Evolutionary conservation across 2,797 vertebrate genomes (phyloP).

Genomic region (Astyanax mexicanus): DNA sequence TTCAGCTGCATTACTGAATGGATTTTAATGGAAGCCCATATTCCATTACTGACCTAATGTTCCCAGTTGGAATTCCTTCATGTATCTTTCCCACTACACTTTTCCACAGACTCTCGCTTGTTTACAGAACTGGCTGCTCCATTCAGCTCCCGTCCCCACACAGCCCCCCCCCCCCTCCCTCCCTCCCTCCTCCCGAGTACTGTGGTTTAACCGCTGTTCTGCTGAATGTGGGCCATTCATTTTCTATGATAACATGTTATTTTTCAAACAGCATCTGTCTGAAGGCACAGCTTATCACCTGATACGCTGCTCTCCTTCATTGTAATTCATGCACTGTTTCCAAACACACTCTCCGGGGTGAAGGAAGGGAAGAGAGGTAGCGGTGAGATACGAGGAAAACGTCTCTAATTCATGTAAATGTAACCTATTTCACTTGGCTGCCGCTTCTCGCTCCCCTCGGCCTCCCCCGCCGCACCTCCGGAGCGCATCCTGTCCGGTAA

Average conservation of each 20-base stretch:
- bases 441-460: conserved; percentile 32
- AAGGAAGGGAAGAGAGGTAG: conserved; percentile 9
- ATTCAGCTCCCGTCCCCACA: background rate
- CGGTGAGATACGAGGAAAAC: conserved; percentile 25
- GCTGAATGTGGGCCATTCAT: conserved; percentile 26
- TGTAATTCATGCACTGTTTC: conserved; percentile 39
- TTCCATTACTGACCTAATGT: too few species aligned
- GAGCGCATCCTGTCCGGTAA: conserved; percentile 39
- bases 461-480: background rate
- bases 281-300: conserved; percentile 14
- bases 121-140: background rate
- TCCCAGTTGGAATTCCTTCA: too few species aligned
- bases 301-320: conserved; percentile 29
- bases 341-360: conserved; percentile 36
- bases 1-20: too few species aligned
- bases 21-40: too few species aligned
- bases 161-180: background rate
- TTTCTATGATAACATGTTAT: conserved; percentile 25
- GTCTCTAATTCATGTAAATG: conserved; percentile 58
- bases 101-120: background rate
- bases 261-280: conserved; percentile 17
- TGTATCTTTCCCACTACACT: background rate
- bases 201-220: conserved; percentile 15
- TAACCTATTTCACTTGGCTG: conserved; percentile 51
- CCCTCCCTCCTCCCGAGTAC: background rate